phyloP scores from a whole-genome alignment of 2,888 invertebrate species.

The Cordylochernes scorpioides region DNA sequence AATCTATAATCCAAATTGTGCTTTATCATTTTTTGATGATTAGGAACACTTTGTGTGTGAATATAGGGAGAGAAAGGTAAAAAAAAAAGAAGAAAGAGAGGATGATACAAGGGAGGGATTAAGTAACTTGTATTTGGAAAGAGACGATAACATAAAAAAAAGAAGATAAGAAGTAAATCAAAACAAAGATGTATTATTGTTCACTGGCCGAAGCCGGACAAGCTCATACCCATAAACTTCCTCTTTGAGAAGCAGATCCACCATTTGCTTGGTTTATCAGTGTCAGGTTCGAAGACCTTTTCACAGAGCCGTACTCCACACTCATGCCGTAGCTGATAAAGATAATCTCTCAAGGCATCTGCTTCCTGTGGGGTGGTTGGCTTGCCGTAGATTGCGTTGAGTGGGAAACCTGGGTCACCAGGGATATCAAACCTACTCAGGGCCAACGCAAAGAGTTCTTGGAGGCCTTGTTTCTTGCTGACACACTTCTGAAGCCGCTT shows the following conservation, averaged over 20 bases:
- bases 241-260: constrained; percentile 97
- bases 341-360: constrained; percentile 73
- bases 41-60: too few species aligned
- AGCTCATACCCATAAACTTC: constrained; percentile 97
- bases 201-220: constrained; percentile 54
- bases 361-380: constrained; percentile 49
- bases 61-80: too few species aligned
- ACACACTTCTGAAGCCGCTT: constrained; percentile 75
- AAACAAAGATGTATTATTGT: too few species aligned
- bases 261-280: constrained; percentile 95
- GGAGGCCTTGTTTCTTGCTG: constrained; percentile 52
- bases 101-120: too few species aligned
- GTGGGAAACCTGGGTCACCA: constrained; percentile 56
- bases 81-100: too few species aligned
- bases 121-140: too few species aligned
- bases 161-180: too few species aligned
- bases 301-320: constrained; percentile 70
- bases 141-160: too few species aligned
- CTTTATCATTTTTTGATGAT: too few species aligned
- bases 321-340: constrained; percentile 83
- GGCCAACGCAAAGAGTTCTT: constrained; percentile 87
- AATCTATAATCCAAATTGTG: too few species aligned
- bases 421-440: constrained; percentile 51
- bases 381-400: constrained; percentile 79
- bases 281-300: constrained; percentile 60